Evolutionary conservation across 2,888 invertebrate genomes (phyloP), one percentile per base, ranked within the genome.

Genomic region (Aradus depressus): DNA sequence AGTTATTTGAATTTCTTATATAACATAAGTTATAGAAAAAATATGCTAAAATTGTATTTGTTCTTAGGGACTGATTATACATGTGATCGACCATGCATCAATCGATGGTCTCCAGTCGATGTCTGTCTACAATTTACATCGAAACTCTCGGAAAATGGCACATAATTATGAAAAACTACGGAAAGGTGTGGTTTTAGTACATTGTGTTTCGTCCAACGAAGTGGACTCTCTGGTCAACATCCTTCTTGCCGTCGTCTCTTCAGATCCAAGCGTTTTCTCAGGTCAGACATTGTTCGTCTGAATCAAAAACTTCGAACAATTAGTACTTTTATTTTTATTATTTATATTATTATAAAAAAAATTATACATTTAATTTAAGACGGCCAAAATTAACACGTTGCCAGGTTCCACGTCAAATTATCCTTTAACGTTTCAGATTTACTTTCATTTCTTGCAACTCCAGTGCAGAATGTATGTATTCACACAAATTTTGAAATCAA

Each of bases 281-380:
- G 63, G 63, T 4, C 63, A 63, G 43, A 62, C 61, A 5, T 54
- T 63, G 6, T 61, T 62, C 43, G 38, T 63, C 21, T 63, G 58
- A 60, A 39, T 35, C 12, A 43, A 38, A 28, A 28, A 26, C 6
- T 28, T 28, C 10, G 31, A 10, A 28, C 10, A 10, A 28, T 28
- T 28, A 10, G 10, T 28, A 10, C 8, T 28, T 14, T 35, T 14
- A 12, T 35, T 12, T 35, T 6, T 14, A 35, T 14, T 35, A 35
- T 10, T 5, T 10, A 6, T 35, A 35, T 14, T 5, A 5, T 35
- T 35, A 10, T 28, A 28, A n/a, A n/a, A n/a, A n/a, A n/a, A n/a
- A n/a, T n/a, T n/a, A n/a, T n/a, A n/a, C n/a, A n/a, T n/a, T n/a
- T n/a, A n/a, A n/a, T n/a, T n/a, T n/a, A n/a, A n/a, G n/a, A n/a